phyloP scores from a whole-genome alignment of 2,113 vertebrate species.

The Anguilla rostrata region DNA sequence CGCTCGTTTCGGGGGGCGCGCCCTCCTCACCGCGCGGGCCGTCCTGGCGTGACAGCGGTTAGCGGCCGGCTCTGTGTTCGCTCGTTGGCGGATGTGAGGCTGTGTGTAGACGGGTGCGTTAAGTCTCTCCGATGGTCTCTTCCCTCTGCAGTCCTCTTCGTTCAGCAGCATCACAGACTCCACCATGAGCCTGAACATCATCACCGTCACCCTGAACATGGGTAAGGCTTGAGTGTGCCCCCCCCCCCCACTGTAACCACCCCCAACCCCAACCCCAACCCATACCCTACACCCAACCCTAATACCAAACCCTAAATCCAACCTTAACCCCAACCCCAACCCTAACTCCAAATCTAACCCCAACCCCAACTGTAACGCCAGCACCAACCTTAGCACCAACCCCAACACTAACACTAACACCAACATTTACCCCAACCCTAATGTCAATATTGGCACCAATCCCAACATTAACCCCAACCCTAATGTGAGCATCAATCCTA shows the following conservation, averaged over 20 bases:
- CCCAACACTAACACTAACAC: too few relatives aligned
- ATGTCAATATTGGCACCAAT: too few relatives aligned
- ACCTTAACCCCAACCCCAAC: too few relatives aligned
- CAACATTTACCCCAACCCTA: too few relatives aligned
- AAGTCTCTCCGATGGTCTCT: background rate
- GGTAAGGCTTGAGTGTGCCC: conserved; percentile 70
- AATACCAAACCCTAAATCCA: too few relatives aligned
- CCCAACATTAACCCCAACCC: too few relatives aligned
- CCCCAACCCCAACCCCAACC: background rate
- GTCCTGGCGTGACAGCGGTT: background rate
- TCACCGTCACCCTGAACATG: conserved; percentile 98
- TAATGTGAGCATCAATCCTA: too few relatives aligned
- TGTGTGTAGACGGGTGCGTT: background rate
- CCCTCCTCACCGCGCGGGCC: background rate
- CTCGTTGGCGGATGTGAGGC: background rate
- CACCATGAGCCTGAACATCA: conserved; percentile 98
- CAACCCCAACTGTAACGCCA: too few relatives aligned
- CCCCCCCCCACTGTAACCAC: background rate
- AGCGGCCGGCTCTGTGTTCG: background rate
- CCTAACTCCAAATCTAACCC: too few relatives aligned
- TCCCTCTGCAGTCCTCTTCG: conserved; percentile 83
- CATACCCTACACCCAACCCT: background rate
- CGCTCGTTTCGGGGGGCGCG: background rate
- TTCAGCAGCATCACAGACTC: conserved; percentile 99
- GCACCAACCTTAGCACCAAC: too few relatives aligned